Base-by-base conservation (phyloP, 2,888 invertebrate species). In the Chymomyza procnemis region DNA sequence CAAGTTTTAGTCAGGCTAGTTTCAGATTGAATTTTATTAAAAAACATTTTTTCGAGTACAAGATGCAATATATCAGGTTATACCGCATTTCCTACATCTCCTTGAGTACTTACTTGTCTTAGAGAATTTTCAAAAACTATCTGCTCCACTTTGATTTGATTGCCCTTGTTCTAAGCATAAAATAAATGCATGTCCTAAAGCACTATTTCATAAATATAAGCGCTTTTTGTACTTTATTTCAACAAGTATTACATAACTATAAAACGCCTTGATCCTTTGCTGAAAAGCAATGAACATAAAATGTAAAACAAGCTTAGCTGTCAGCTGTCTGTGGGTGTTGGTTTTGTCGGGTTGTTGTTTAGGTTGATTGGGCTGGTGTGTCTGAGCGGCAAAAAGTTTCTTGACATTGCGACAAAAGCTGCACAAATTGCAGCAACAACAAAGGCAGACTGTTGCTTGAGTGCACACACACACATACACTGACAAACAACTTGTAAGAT, bases 401-500 rank as follows among this genome's bases (percentile, higher is more conserved):
- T 85, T 89, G 88, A 88, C 86, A 80, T 82, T 89, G 88, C 88
- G 86, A 88, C 89, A 88, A 85, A 85, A 77, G 65, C 80, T 61
- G 64, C 71, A 66, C 74, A 71, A 74, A 75, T 74, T 74, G 75
- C 74, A 75, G 50, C 58, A 48, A 54, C 46, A 18, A 65, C 34
- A 52, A 52, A 58, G 57, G 54, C 54, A 55, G 34, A 61, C 57
- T 60, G 58, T 66, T 67, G 73, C 62, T 50, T 57, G 57, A 55
- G 55, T 26, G 14, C 34, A 46, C 22, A 54, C 26, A 26, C 26
- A 26, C 26, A 26, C 2, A 26, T 5, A 26, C 26, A 26, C 2
- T n/a, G 1, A 26, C 26, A 26, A 1, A 26, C 65, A 48, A 65
- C 82, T 79, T 47, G 66, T 59, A 81, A 26, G 34, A 41, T 41